Evolutionary conservation across 92 coral and sea anemone genomes (phyloP).

Genomic region (Muricea muricata): DNA sequence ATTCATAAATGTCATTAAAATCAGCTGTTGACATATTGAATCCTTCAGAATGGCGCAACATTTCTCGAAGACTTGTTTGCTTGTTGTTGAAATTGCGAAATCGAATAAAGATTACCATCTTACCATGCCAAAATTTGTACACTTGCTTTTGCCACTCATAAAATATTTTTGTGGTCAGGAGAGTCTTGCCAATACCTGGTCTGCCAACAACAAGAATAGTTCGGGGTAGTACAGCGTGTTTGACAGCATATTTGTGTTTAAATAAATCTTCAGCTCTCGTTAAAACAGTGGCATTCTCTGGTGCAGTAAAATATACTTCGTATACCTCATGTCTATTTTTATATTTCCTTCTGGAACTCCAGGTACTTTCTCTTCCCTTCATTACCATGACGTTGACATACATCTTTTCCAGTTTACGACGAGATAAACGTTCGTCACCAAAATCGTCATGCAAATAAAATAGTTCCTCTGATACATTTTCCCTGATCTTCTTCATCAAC

Average conservation of each 20-base stretch:
- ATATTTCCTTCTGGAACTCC: not conserved
- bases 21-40: not conserved
- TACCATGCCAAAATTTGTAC: not conserved
- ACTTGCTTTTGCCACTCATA: constrained; percentile 18
- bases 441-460: not conserved
- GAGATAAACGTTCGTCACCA: not conserved
- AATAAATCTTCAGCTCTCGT: not conserved
- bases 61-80: constrained; percentile 19
- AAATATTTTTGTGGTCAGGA: constrained; percentile 13
- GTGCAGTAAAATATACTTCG: not conserved
- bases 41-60: constrained; percentile 1
- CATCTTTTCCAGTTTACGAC: not conserved
- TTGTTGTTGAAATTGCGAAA: constrained; percentile 39
- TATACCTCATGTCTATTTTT: not conserved
- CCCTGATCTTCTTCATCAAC: not conserved
- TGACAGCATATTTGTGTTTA: not conserved
- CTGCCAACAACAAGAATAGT: constrained; percentile 43
- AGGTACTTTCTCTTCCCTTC: not conserved
- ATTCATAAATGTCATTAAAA: constrained; percentile 2
- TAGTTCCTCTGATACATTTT: not conserved
- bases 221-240: too few species aligned
- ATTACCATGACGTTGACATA: constrained; percentile 6
- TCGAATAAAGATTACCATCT: constrained; percentile 5
- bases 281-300: not conserved
- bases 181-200: constrained; percentile 53